These are phyloP conservation scores for Microcebus jonahi DNA, from an alignment of 2,113 vertebrate species.

Conservation along the genomic window DNA sequence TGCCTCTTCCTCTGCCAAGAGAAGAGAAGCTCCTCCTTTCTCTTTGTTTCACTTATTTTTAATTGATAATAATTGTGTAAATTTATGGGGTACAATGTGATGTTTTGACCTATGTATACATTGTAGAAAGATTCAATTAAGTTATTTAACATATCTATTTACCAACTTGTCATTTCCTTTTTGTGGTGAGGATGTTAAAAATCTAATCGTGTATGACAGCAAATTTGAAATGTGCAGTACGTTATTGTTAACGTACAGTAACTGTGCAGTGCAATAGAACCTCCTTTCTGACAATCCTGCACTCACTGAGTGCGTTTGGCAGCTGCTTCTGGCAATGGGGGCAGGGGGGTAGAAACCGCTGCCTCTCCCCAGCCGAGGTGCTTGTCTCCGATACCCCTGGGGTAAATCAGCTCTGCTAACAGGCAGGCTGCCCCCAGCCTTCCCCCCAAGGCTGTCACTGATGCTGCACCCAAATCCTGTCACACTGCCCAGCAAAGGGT, in stretches of 20 bases:
- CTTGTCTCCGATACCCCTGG: not conserved
- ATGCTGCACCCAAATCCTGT: not conserved
- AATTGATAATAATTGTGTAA: not conserved
- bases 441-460: not conserved
- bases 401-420: not conserved
- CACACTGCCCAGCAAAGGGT: not conserved
- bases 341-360: rapidly evolving
- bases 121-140: not conserved
- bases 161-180: not conserved
- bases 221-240: not conserved
- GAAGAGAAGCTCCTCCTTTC: not conserved
- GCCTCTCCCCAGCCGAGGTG: not conserved
- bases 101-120: not conserved
- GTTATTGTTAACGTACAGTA: not conserved
- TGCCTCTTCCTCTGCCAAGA: not conserved
- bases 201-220: not conserved
- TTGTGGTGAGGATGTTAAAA: not conserved
- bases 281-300: not conserved
- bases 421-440: not conserved
- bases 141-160: not conserved
- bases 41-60: not conserved
- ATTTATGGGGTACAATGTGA: not conserved
- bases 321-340: not conserved
- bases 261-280: not conserved
- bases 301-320: not conserved